Conservation (phyloP, 92 coral and sea anemone species). For the Epizoanthus fatuus region DNA sequence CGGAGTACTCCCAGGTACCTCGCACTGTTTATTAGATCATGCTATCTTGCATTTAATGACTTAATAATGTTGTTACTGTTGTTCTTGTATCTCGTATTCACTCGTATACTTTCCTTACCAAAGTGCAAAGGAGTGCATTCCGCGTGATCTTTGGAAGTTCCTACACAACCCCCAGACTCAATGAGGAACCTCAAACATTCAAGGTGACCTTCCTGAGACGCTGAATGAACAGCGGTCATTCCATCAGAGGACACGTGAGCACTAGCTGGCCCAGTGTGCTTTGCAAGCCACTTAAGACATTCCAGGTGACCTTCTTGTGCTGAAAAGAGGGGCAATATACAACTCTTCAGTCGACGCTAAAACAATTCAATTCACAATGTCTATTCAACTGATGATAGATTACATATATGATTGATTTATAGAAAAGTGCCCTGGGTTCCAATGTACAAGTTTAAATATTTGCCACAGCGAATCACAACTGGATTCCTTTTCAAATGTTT, state of each 20-base stretch:
- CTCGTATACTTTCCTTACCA: conserved; percentile 49
- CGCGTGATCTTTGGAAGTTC: conserved; percentile 77
- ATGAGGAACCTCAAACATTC: conserved; percentile 81
- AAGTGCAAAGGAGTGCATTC: conserved; percentile 88
- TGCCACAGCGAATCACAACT: too few species aligned
- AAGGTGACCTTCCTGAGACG: conserved; percentile 90
- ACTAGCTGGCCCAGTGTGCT: conserved; percentile 78
- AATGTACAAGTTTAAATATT: too few species aligned
- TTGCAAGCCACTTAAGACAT: conserved; percentile 90
- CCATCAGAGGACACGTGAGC: conserved; percentile 82
- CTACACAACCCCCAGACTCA: conserved; percentile 79
- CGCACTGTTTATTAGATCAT: too few species aligned
- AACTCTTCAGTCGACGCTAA: background rate
- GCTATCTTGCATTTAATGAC: too few species aligned
- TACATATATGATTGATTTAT: too few species aligned
- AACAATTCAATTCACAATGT: too few species aligned
- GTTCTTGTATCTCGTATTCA: too few species aligned
- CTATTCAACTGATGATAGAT: too few species aligned
- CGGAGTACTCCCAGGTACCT: too few species aligned
- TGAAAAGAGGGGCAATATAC: conserved; percentile 19
- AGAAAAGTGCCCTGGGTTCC: too few species aligned
- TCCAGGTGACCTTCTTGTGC: conserved; percentile 92
- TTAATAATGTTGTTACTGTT: too few species aligned
- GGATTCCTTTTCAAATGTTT: too few species aligned
- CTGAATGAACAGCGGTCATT: conserved; percentile 92